Evolutionary conservation across 2,888 invertebrate species (phyloP).

Genomic region (Acheta domesticus): DNA sequence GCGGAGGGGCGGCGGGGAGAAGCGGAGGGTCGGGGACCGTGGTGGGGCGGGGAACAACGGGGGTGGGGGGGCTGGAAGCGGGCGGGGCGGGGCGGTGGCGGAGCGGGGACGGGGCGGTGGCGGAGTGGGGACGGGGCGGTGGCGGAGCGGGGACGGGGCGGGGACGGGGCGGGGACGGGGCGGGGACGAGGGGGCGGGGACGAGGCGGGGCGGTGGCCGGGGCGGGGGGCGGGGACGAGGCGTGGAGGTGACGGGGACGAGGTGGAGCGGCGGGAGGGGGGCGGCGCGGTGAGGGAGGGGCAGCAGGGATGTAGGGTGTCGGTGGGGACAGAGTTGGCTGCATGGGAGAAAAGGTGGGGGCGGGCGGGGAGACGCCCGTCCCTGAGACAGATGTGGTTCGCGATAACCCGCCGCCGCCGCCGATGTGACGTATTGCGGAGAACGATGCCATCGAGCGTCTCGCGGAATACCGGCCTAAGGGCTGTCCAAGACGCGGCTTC

Average conservation of each 20-base stretch:
- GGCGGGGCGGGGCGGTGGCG: not conserved
- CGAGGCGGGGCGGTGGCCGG: not conserved
- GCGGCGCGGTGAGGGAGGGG: no score
- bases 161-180: not conserved
- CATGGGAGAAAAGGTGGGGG: not conserved
- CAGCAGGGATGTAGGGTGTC: not conserved
- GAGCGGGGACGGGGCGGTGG: not conserved
- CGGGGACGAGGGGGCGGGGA: not conserved
- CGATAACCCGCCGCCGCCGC: not conserved
- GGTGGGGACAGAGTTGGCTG: not conserved
- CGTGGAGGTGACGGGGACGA: not conserved
- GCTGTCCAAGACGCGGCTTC: no score
- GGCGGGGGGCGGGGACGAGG: not conserved
- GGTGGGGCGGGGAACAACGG: not conserved
- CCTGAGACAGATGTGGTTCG: not conserved
- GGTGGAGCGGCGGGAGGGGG: no score
- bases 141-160: not conserved
- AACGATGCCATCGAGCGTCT: no score
- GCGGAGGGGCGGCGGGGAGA: not conserved
- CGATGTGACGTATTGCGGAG: not conserved
- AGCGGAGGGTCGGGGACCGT: not conserved
- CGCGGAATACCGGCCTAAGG: no score
- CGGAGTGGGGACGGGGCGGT: not conserved
- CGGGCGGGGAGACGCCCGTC: not conserved
- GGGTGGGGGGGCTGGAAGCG: not conserved